A percentile compares a stretch with the other conserved stretches of the same genome.
phyloP scores from a whole-genome alignment of 2,113 vertebrate genomes.

The Marmota flaviventris region DNA sequence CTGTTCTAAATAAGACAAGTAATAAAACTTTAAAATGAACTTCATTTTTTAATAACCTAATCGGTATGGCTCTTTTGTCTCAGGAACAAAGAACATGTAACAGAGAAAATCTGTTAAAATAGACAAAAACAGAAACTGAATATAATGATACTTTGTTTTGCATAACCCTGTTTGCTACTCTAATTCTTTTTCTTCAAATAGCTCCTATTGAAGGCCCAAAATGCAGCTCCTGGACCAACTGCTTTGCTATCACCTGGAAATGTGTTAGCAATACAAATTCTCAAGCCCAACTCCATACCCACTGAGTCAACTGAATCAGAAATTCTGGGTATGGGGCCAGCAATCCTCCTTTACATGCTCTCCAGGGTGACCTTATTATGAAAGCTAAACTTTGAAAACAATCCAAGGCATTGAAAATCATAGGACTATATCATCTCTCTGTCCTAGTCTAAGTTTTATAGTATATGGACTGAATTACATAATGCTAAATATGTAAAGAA shows the following conservation, averaged over 20 bases:
- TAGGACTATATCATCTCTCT: not conserved
- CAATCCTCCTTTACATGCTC: not conserved
- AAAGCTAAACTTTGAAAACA: constrained; percentile 22
- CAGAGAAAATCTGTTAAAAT: not conserved
- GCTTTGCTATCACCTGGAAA: not conserved
- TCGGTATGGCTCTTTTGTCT: not conserved
- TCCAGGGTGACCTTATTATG: not conserved
- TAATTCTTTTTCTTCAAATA: not conserved
- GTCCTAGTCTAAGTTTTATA: not conserved
- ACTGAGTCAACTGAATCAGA: not conserved
- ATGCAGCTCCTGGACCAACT: not conserved
- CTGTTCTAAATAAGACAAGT: not conserved
- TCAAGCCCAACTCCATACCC: not conserved
- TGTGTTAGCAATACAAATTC: not conserved
- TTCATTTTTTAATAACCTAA: not conserved
- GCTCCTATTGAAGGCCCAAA: not conserved
- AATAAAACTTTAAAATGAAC: not conserved
- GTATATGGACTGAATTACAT: not conserved
- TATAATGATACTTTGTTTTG: not conserved
- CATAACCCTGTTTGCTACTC: not conserved
- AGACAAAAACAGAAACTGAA: not conserved
- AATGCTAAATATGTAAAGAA: not conserved
- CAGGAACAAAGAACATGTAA: constrained; percentile 11
- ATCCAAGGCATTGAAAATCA: not conserved
- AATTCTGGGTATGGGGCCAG: not conserved